These are phyloP conservation scores for Dysdera silvatica DNA, from an alignment of 1,140 invertebrate genomes.

Conservation along the genomic window DNA sequence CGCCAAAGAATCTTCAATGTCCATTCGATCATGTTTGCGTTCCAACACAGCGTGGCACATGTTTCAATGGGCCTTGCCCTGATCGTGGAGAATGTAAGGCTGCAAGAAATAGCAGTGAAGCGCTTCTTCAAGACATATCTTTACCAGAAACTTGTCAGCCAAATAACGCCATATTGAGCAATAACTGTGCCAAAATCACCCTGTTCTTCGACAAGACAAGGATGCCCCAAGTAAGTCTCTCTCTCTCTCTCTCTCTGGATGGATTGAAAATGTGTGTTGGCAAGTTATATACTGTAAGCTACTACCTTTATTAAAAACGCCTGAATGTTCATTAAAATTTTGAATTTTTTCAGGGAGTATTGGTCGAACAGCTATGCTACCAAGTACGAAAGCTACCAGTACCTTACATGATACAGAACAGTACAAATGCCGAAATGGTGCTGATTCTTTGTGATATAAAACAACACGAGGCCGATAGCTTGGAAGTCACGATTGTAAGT, in stretches of 20 bases:
- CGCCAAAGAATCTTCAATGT: conserved; percentile 31
- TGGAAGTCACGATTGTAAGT: conserved; percentile 78
- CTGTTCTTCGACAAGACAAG: conserved; percentile 59
- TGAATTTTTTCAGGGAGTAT: conserved; percentile 51
- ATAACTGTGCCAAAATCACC: conserved; percentile 64
- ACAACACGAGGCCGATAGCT: conserved; percentile 64
- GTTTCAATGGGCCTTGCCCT: conserved; percentile 64
- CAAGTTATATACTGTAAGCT: not conserved
- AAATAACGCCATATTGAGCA: conserved; percentile 57
- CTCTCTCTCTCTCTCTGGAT: no score
- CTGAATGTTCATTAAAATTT: conserved; percentile 12
- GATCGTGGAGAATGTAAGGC: conserved; percentile 73
- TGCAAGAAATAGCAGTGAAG: conserved; percentile 60
- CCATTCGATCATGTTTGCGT: conserved; percentile 38
- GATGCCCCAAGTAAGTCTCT: conserved; percentile 43
- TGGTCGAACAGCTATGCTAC: conserved; percentile 61
- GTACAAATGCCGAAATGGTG: conserved; percentile 33
- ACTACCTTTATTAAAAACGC: not conserved
- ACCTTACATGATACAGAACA: conserved; percentile 33
- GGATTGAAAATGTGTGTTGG: not conserved
- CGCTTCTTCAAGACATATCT: conserved; percentile 63
- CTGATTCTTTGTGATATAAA: conserved; percentile 74
- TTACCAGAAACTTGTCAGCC: conserved; percentile 70
- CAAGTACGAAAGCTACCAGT: conserved; percentile 50
- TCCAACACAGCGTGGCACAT: conserved; percentile 47